A percentile compares a stretch with the other conserved stretches of the same genome.
phyloP scores from a whole-genome alignment of 2,797 vertebrate species.

The Loris lydekkerianus region DNA sequence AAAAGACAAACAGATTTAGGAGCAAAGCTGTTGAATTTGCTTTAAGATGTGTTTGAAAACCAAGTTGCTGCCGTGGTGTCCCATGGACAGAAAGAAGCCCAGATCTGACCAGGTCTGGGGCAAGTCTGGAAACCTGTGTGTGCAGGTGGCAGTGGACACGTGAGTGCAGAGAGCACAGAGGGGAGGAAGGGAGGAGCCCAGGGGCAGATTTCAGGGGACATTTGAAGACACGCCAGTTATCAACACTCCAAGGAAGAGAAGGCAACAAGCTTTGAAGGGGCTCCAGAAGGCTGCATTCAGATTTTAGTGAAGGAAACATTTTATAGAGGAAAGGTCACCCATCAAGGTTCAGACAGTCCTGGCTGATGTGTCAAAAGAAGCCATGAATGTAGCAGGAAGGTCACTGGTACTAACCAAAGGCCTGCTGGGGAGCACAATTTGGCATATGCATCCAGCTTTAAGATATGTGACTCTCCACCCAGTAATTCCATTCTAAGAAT shows the following conservation, averaged over 20 bases:
- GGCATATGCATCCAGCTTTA: not conserved
- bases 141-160: not conserved
- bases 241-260: not conserved
- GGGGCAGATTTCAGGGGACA: not conserved
- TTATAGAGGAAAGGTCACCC: not conserved
- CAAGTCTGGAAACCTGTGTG: not conserved
- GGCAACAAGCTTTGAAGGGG: not conserved
- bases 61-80: not conserved
- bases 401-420: too few relatives aligned
- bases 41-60: not conserved
- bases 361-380: not conserved
- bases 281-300: too few relatives aligned
- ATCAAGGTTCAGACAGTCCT: accelerated
- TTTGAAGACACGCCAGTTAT: accelerated
- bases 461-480: not conserved
- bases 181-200: too few relatives aligned
- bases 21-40: not conserved
- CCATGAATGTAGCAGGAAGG: accelerated
- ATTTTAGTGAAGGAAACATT: not conserved
- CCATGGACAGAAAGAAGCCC: not conserved
- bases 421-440: not conserved
- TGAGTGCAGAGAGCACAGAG: not conserved
- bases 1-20: not conserved
- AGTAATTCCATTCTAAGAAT: not conserved
- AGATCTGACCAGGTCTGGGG: not conserved